A percentile compares a stretch with the other conserved stretches of the same genome.
phyloP scores from a whole-genome alignment of 1,140 invertebrate species.

The Drosophila nebulosa region DNA sequence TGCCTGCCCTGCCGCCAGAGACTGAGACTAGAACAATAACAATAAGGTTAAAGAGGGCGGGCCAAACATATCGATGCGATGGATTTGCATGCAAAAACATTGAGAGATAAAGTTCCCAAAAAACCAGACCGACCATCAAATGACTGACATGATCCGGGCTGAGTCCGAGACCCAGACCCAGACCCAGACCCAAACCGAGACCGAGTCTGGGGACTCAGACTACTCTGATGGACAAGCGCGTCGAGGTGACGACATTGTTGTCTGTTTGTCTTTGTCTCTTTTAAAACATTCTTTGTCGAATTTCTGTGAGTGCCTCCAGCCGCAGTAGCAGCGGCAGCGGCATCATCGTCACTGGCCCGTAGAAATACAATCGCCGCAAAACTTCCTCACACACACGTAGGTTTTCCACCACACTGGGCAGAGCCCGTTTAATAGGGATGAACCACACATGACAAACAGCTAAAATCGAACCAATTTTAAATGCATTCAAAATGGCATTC shows the following conservation, averaged over 20 bases:
- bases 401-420: not conserved
- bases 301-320: not conserved
- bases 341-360: not conserved
- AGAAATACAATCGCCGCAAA: not conserved
- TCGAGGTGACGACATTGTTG: not conserved
- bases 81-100: conserved; percentile 40
- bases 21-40: conserved; percentile 7
- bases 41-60: not conserved
- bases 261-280: not conserved
- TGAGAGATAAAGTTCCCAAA: conserved; percentile 9
- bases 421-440: not conserved
- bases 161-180: conserved; percentile 2
- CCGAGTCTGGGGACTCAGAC: too few relatives aligned
- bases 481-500: too few relatives aligned
- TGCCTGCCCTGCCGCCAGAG: too few relatives aligned
- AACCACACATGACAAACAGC: not conserved
- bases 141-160: conserved; percentile 1
- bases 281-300: not conserved
- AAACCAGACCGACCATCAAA: not conserved
- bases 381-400: not conserved
- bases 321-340: not conserved
- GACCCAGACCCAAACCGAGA: not conserved
- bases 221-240: not conserved
- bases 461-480: too few relatives aligned
- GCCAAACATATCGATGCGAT: not conserved